phyloP scores from a whole-genome alignment of 2,888 invertebrate species.

The Mimumesa dahlbomi region DNA sequence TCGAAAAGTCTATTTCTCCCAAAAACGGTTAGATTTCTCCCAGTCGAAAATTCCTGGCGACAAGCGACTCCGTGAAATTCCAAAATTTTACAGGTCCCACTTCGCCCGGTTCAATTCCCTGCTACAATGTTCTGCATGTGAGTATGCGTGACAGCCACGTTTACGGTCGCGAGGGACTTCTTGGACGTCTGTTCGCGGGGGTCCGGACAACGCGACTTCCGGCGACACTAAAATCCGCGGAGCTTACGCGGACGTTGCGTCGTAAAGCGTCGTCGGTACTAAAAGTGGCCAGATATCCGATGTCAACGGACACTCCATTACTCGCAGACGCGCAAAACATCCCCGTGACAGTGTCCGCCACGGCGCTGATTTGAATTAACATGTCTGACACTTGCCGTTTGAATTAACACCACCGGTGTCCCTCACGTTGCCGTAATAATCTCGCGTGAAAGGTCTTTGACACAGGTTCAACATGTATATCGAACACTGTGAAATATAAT shows the following conservation, averaged over 20 bases:
- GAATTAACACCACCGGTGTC: conserved; percentile 3
- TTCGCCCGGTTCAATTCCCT: too few species aligned
- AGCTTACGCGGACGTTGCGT: conserved; percentile 26
- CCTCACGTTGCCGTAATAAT: not conserved
- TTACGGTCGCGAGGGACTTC: conserved; percentile 24
- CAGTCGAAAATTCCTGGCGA: too few species aligned
- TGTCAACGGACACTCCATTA: conserved; percentile 31
- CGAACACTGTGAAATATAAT: too few species aligned
- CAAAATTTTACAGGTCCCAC: too few species aligned
- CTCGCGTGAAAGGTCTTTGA: too few species aligned
- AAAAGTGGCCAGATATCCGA: conserved; percentile 19
- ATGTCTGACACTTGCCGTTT: conserved; percentile 4
- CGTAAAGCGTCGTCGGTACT: conserved; percentile 29
- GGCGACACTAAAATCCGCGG: conserved; percentile 43
- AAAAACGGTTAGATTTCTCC: too few species aligned
- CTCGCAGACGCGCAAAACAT: conserved; percentile 19
- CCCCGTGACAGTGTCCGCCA: not conserved
- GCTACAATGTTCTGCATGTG: not conserved
- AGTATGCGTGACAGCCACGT: conserved; percentile 22
- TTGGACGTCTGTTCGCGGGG: conserved; percentile 7
- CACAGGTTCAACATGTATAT: too few species aligned
- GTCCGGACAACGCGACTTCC: conserved; percentile 29
- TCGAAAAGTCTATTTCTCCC: too few species aligned
- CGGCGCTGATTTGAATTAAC: not conserved
- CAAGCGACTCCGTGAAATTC: too few species aligned